phyloP scores from a whole-genome alignment of 2,888 invertebrate genomes.

The Aphodius granarius region DNA sequence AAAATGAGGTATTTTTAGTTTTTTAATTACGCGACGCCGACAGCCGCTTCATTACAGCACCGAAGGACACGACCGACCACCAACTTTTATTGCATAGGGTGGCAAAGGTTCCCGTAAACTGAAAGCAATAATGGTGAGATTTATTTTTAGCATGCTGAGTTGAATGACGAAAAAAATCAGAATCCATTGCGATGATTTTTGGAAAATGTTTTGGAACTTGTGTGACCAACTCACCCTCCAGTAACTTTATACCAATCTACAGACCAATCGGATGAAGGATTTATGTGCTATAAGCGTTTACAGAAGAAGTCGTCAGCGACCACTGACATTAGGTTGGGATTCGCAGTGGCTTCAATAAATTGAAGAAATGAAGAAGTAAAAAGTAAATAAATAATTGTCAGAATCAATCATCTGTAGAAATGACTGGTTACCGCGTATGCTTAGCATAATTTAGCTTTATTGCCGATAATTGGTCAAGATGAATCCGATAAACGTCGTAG shows the following conservation, averaged over 20 bases:
- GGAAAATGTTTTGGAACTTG: too few relatives aligned
- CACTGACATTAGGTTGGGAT: too few relatives aligned
- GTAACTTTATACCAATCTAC: too few relatives aligned
- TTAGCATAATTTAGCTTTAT: background rate
- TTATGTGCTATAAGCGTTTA: too few relatives aligned
- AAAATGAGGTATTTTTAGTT: background rate
- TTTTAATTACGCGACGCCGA: background rate
- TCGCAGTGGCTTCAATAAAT: too few relatives aligned
- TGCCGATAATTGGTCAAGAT: slow-evolving; percentile 4
- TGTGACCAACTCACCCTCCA: too few relatives aligned
- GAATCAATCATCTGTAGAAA: background rate
- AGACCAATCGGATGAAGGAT: too few relatives aligned
- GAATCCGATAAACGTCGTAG: slow-evolving; percentile 2
- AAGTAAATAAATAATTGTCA: too few relatives aligned
- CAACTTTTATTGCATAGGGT: background rate
- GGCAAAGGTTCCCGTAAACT: background rate
- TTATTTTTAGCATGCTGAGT: background rate
- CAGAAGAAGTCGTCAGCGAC: too few relatives aligned
- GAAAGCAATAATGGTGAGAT: background rate
- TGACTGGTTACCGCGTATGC: background rate
- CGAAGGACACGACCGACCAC: background rate
- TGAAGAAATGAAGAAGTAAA: too few relatives aligned
- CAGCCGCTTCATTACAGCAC: background rate
- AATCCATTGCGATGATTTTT: too few relatives aligned
- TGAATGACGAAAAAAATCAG: too few relatives aligned